Evolutionary conservation across 2,797 vertebrate species (phyloP).

Genomic region (Acropternis orthonyx): DNA sequence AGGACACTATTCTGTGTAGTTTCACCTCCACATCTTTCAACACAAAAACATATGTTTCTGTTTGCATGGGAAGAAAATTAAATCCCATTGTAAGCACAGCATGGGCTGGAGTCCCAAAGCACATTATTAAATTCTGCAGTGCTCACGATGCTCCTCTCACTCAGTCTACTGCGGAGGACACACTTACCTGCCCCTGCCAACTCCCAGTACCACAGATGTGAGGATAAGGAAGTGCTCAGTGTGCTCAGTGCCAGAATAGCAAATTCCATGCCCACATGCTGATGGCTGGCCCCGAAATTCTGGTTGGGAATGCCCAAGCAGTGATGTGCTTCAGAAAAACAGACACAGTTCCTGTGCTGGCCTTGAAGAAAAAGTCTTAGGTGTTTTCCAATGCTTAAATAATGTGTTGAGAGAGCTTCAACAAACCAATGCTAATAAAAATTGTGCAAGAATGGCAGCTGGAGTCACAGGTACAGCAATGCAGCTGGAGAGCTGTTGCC

Average conservation of each 20-base stretch:
- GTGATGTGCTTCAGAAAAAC: neutral
- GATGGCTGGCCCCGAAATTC: neutral
- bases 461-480: neutral
- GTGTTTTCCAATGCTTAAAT: neutral
- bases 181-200: constrained; percentile 4
- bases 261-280: neutral
- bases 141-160: neutral
- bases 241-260: neutral
- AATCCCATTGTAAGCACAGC: constrained; percentile 44
- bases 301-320: neutral
- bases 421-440: neutral
- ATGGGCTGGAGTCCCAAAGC: neutral
- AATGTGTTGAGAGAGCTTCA: neutral
- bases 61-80: constrained; percentile 40
- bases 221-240: neutral
- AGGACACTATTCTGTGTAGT: neutral
- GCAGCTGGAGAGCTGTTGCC: neutral
- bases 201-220: neutral
- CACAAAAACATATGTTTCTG: constrained; percentile 28
- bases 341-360: neutral
- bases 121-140: constrained; percentile 15
- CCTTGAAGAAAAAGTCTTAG: neutral
- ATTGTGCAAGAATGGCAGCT: neutral
- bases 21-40: constrained; percentile 35
- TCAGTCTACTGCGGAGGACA: neutral